Evolutionary conservation across 2,113 vertebrate species (phyloP).

Genomic region (Dicentrarchus labrax): DNA sequence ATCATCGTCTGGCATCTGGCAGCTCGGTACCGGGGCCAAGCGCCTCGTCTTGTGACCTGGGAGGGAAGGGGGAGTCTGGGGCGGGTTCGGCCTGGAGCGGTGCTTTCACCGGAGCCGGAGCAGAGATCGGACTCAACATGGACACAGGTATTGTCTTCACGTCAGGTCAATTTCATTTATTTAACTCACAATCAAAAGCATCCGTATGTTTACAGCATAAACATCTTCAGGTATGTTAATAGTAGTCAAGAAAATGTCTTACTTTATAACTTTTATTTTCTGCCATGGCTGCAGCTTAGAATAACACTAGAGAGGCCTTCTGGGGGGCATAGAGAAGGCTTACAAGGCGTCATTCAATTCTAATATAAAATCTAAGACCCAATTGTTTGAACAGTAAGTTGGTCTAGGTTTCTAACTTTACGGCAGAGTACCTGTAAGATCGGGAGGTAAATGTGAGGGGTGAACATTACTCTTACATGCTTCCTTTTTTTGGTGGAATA

Average conservation of each 20-base stretch:
- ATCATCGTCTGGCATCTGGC: constrained; percentile 88
- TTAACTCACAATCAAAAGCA: background rate
- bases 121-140: constrained; percentile 93
- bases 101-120: constrained; percentile 86
- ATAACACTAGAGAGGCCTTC: background rate
- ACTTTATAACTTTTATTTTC: too few species aligned
- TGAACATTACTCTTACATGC: too few species aligned
- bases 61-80: constrained; percentile 87
- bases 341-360: background rate
- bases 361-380: background rate
- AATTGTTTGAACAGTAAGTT: background rate
- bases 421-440: too few species aligned
- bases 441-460: background rate
- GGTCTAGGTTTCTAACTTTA: too few species aligned
- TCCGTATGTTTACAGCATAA: background rate
- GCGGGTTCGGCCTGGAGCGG: constrained; percentile 88
- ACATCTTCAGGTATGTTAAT: background rate
- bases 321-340: background rate
- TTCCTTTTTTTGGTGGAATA: too few species aligned
- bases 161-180: background rate
- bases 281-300: background rate
- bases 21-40: constrained; percentile 84
- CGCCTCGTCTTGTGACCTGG: constrained; percentile 90
- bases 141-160: constrained; percentile 90
- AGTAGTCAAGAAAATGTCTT: background rate